A percentile compares a stretch with the other conserved stretches of the same genome.
phyloP scores from a whole-genome alignment of 2,888 invertebrate genomes.

The Lepetodrilus schrolli region DNA sequence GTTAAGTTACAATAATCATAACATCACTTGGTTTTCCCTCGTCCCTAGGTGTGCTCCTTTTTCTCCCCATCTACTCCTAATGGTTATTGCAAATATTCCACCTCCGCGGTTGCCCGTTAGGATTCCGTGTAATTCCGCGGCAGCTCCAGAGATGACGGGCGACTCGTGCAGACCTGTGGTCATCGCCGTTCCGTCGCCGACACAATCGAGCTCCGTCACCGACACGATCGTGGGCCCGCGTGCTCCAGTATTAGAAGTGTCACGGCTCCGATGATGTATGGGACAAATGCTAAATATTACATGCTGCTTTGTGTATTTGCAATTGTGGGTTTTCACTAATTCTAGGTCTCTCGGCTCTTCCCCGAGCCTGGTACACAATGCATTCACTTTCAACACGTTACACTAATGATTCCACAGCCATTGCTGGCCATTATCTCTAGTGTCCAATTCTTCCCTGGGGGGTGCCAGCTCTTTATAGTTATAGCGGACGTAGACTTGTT shows the following conservation, averaged over 20 bases:
- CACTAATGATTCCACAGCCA: constrained; percentile 18
- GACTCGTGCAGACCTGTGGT: constrained; percentile 9
- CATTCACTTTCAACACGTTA: constrained; percentile 6
- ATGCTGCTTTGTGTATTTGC: constrained; percentile 20
- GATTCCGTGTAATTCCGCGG: neutral
- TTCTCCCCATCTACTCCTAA: constrained; percentile 9
- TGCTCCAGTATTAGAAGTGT: constrained; percentile 1
- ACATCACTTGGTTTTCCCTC: constrained; percentile 11
- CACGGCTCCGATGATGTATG: neutral
- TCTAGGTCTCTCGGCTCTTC: constrained; percentile 5
- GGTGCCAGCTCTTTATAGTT: neutral
- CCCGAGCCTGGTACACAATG: constrained; percentile 2
- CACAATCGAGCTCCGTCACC: constrained; percentile 8
- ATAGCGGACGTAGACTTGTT: neutral
- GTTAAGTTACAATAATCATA: constrained; percentile 19
- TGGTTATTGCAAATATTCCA: constrained; percentile 23
- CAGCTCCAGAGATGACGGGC: constrained; percentile 4
- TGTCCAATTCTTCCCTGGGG: constrained; percentile 10
- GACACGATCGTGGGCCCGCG: neutral
- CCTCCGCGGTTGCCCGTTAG: neutral
- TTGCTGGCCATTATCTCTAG: constrained; percentile 8
- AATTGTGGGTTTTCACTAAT: constrained; percentile 4
- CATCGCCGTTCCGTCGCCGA: constrained; percentile 2
- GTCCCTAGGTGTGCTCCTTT: constrained; percentile 14
- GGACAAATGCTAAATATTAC: constrained; percentile 14